phyloP scores from a whole-genome alignment of 2,888 invertebrate genomes.

The Protula sp. region DNA sequence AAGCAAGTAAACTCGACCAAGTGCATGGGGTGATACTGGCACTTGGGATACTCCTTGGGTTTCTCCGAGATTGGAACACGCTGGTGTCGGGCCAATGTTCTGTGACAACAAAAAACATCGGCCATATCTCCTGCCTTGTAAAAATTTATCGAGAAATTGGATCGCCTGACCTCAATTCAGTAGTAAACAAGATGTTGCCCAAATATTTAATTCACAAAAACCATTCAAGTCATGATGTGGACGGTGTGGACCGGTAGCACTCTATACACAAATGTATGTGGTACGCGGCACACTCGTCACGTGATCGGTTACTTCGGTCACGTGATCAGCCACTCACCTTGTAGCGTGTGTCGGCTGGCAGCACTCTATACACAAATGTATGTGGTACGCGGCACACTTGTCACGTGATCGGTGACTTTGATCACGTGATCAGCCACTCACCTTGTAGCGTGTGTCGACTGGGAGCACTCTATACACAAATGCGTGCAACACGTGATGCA shows the following conservation, averaged over 20 bases:
- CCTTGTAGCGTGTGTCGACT: conserved; percentile 58
- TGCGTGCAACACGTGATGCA: conserved; percentile 60
- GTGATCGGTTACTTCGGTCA: no score
- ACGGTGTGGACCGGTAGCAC: conserved; percentile 58
- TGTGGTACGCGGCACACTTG: conserved; percentile 60
- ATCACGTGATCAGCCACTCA: background rate
- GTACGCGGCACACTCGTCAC: conserved; percentile 60
- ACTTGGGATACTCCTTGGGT: conserved; percentile 59
- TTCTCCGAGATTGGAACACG: conserved; percentile 60
- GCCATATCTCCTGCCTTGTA: no score
- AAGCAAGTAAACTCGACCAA: conserved; percentile 60
- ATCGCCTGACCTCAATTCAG: no score
- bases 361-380: conserved; percentile 59
- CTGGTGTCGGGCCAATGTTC: conserved; percentile 57
- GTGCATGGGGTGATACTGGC: conserved; percentile 58
- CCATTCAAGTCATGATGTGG: no score
- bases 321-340: no score
- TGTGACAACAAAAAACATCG: no score
- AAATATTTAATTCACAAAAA: no score
- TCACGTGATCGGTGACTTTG: no score
- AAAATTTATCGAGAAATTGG: no score
- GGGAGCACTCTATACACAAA: conserved; percentile 59
- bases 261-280: conserved; percentile 59
- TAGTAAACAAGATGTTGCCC: no score
- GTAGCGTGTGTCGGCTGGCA: conserved; percentile 58